Base-by-base conservation (phyloP, 2,797 vertebrate genomes). In the Syndactyla subalaris region DNA sequence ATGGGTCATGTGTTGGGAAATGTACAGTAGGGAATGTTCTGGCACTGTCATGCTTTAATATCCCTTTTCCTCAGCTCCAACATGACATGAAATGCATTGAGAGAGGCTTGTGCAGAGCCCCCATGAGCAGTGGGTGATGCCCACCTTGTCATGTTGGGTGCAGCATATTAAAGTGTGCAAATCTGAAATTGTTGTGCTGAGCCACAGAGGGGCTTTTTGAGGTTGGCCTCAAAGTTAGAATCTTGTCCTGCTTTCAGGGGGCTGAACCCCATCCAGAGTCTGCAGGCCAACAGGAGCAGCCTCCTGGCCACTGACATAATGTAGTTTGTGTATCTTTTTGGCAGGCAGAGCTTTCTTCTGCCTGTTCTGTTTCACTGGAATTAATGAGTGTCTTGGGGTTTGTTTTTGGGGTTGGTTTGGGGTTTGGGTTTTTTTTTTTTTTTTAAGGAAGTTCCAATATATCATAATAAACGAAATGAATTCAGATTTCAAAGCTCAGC, bases 401-500 rank as follows among this genome's bases (percentile, higher is more conserved):
- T 70, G 59, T n/a, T 70, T 38, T 43, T 54, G 1, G 2, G 45
- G 22, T 22, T 46, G 45, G 21, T 48, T 48, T 48, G 12, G 5
- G 12, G 11, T 51, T 55, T 23, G 20, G 18, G 3, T 7, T 15
- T 5, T 46, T 32, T 27, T 24, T 32, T n/a, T 4, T 55, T 66
- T 39, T 36, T 62, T 16, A 26, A 82, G 77, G 79, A 84, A 74
- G 66, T 82, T 72, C 72, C 88, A 77, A 8, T 87, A 57, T 65
- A 73, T 89, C 88, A 77, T 38, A 72, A 89, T 59, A 86, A 91
- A 78, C 46, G 38, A 94, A 95, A 94, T 79, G 7, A 94, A 95
- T 95, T 96, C 90, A 76, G 80, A 75, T 94, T 91, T 94, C 89
- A 94, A 97, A 93, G 78, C 82, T 81, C 30, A 89, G 68, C 30